phyloP scores from a whole-genome alignment of 2,113 vertebrate species.

The Suncus etruscus region DNA sequence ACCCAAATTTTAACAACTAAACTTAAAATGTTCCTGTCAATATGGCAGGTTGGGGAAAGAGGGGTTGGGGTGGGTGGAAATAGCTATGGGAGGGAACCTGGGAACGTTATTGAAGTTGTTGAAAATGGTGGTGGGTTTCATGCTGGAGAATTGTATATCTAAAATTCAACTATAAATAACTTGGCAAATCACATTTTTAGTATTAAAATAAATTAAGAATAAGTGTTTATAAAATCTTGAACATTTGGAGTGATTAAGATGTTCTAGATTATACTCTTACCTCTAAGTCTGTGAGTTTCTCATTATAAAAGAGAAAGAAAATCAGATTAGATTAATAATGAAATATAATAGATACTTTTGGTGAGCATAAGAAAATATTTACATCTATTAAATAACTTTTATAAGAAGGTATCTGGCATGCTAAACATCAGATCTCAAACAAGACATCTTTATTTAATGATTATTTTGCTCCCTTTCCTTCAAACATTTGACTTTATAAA shows the following conservation, averaged over 20 bases:
- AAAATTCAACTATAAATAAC: too few relatives aligned
- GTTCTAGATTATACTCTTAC: neutral
- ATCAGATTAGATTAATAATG: neutral
- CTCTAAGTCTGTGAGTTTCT: neutral
- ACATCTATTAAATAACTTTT: neutral
- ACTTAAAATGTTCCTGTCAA: too few relatives aligned
- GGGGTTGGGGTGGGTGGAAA: too few relatives aligned
- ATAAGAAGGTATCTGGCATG: neutral
- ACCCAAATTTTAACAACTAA: too few relatives aligned
- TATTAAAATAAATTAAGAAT: neutral
- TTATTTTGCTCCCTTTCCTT: neutral
- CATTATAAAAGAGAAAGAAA: slow-evolving; percentile 8
- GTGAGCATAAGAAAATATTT: neutral
- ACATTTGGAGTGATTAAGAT: neutral
- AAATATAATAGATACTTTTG: slow-evolving; percentile 25
- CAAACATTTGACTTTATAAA: slow-evolving; percentile 18
- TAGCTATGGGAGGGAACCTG: too few relatives aligned
- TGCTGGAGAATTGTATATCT: too few relatives aligned
- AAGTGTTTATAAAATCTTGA: neutral
- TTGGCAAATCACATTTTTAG: neutral
- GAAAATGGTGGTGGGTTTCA: too few relatives aligned
- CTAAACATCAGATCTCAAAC: slow-evolving; percentile 6
- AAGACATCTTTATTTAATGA: slow-evolving; percentile 20
- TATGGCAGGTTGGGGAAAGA: too few relatives aligned
- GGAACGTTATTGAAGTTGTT: too few relatives aligned